phyloP scores from a whole-genome alignment of 2,113 vertebrate species.

The Thermophis baileyi region DNA sequence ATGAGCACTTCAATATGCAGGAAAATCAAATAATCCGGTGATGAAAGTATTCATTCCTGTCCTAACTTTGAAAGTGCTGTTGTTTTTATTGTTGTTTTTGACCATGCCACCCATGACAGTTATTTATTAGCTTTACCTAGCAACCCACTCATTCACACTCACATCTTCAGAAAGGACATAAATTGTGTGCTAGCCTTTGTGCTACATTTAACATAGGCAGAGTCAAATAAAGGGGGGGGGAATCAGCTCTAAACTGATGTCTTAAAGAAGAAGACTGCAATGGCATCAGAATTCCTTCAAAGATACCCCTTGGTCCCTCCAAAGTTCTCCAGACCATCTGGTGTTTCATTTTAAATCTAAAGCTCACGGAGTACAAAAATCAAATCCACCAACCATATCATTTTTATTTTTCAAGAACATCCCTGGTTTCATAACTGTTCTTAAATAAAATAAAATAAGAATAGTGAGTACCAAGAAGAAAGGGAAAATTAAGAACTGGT shows the following conservation, averaged over 20 bases:
- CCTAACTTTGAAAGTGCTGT: slow-evolving; percentile 32
- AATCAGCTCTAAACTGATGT: neutral
- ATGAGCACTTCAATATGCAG: slow-evolving; percentile 28
- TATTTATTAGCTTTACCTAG: neutral
- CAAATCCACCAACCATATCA: neutral
- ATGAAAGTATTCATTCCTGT: slow-evolving; percentile 23
- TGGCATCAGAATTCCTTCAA: neutral
- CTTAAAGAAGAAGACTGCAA: neutral
- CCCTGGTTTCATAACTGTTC: neutral
- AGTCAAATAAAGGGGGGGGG: neutral
- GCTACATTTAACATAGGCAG: neutral
- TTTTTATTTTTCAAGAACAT: neutral
- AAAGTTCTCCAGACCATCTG: neutral
- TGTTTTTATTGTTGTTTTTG: neutral
- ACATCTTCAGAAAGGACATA: neutral
- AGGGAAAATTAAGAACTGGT: neutral
- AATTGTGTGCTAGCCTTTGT: neutral
- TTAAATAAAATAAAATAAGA: neutral
- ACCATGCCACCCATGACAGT: neutral
- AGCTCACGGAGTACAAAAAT: neutral
- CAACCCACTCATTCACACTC: neutral
- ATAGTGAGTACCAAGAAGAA: neutral
- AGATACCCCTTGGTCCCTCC: neutral
- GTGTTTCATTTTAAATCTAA: neutral
- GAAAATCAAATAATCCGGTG: neutral